Percentiles rank a stretch among this genome's conserved stretches.
phyloP scores from a whole-genome alignment of 1,140 invertebrate species.

The Melanaphis sacchari region DNA sequence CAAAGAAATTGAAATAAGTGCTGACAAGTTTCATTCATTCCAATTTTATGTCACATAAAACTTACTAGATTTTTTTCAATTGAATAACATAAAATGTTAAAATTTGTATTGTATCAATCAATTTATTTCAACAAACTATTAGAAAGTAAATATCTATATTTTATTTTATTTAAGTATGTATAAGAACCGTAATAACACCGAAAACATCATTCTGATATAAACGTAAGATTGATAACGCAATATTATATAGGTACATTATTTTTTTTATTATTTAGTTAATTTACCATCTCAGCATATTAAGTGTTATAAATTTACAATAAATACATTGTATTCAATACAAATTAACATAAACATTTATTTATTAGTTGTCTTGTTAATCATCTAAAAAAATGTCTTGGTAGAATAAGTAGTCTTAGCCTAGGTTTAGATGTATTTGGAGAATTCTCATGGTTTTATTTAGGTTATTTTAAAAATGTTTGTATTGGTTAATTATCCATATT shows the following conservation, averaged over 20 bases:
- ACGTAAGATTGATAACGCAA: background rate
- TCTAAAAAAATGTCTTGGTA: background rate
- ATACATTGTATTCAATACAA: no score
- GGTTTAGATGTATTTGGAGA: background rate
- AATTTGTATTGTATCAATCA: background rate
- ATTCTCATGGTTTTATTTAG: background rate
- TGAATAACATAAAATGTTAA: background rate
- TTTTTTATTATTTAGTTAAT: background rate
- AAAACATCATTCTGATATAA: background rate
- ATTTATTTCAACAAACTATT: background rate
- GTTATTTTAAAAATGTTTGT: background rate
- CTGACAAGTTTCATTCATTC: slow-evolving; percentile 36
- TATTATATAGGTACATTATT: background rate
- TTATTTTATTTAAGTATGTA: background rate
- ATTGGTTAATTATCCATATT: no score
- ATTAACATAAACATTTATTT: background rate
- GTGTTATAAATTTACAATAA: background rate
- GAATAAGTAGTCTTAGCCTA: background rate
- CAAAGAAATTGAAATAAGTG: slow-evolving; percentile 6
- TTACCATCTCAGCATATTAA: background rate
- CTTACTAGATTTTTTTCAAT: background rate
- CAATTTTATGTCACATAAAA: slow-evolving; percentile 35
- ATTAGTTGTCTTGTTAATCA: background rate
- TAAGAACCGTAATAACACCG: background rate
- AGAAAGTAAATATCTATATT: background rate